Conservation (phyloP, 2,797 vertebrate genomes). For the Philypnodon macrostomus region DNA sequence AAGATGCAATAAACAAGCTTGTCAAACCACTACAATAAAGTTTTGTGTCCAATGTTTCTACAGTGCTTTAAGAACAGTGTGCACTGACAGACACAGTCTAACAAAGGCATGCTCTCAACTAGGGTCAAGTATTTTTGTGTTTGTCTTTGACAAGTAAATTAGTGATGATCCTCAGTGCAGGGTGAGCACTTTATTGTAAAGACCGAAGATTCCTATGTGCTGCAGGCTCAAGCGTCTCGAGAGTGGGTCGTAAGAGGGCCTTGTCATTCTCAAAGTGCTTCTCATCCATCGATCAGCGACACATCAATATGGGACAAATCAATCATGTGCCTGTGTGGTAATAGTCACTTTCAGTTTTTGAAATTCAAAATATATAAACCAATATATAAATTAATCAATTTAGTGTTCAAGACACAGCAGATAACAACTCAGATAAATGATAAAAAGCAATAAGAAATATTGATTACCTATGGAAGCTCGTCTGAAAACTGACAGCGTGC, state of each 20-base stretch:
- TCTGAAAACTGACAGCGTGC: slow-evolving; percentile 91
- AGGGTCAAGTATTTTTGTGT: slow-evolving; percentile 10
- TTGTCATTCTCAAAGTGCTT: slow-evolving; percentile 33
- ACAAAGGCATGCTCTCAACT: slow-evolving; percentile 29
- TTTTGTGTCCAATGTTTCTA: slow-evolving; percentile 47
- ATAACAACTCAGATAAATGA: background rate
- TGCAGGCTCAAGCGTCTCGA: slow-evolving; percentile 19
- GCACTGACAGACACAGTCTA: slow-evolving; percentile 29
- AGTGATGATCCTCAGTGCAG: slow-evolving; percentile 24
- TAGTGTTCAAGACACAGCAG: background rate
- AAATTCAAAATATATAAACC: slow-evolving; percentile 10
- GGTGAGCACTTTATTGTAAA: slow-evolving; percentile 23
- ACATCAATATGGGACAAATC: slow-evolving; percentile 99
- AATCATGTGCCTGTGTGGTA: slow-evolving; percentile 93
- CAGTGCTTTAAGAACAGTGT: slow-evolving; percentile 40
- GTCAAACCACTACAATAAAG: slow-evolving; percentile 33
- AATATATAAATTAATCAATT: no score
- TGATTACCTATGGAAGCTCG: slow-evolving; percentile 95
- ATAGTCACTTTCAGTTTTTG: slow-evolving; percentile 20
- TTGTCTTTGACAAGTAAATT: slow-evolving; percentile 28
- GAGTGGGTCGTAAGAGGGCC: slow-evolving; percentile 10
- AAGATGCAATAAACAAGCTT: slow-evolving; percentile 32
- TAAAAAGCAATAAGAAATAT: background rate
- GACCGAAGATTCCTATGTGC: slow-evolving; percentile 20
- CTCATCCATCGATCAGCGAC: slow-evolving; percentile 92